Conservation (phyloP, 2,113 vertebrate genomes). For the Hyperopisus bebe region DNA sequence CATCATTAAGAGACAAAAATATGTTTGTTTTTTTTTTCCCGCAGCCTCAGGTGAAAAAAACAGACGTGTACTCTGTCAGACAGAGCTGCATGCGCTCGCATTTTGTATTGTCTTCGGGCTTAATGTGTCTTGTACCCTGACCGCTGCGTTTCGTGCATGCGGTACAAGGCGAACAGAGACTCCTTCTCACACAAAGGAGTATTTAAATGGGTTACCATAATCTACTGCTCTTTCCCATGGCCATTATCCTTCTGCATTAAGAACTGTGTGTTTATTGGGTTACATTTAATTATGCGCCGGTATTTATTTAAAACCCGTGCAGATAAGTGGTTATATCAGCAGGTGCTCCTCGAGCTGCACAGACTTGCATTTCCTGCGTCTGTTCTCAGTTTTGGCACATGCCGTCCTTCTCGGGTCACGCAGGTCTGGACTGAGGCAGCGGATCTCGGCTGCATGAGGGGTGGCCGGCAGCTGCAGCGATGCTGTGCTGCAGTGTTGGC, state of each 20-base stretch:
- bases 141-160: not conserved
- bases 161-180: not conserved
- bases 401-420: not conserved
- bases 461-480: slow-evolving; percentile 23
- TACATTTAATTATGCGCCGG: not conserved
- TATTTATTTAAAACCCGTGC: not conserved
- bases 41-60: not conserved
- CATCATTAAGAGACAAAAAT: not conserved
- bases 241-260: not conserved
- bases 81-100: not conserved
- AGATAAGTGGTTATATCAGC: not conserved
- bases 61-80: not conserved
- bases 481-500: slow-evolving; percentile 34
- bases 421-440: not conserved
- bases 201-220: not conserved
- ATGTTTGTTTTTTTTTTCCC: not conserved
- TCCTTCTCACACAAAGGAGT: not conserved
- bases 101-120: not conserved
- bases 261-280: not conserved
- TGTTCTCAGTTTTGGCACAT: not conserved
- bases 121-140: not conserved
- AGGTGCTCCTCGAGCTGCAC: not conserved
- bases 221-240: not conserved
- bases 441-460: not conserved
- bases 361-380: not conserved